These are phyloP conservation scores for Pocillopora meandrina DNA, from an alignment of 92 coral and sea anemone species.

Conservation along the genomic window DNA sequence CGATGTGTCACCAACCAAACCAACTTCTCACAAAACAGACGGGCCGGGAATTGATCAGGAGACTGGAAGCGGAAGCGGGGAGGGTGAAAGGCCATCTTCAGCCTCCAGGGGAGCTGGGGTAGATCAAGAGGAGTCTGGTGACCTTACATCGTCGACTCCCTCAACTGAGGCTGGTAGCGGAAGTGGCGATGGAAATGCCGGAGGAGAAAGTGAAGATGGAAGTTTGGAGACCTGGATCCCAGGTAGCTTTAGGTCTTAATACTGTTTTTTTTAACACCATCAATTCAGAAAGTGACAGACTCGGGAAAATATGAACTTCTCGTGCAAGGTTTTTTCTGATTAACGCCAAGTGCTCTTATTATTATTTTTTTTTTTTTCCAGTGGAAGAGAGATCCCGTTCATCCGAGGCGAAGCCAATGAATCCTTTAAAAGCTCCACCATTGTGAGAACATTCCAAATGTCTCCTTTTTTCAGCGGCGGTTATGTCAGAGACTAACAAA, in stretches of 20 bases:
- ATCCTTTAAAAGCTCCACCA: slow-evolving; percentile 34
- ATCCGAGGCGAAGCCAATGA: neutral
- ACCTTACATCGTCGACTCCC: slow-evolving; percentile 2
- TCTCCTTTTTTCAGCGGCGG: too few relatives aligned
- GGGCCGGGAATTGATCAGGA: slow-evolving; percentile 46
- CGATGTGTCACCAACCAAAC: neutral
- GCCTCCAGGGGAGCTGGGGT: slow-evolving; percentile 27
- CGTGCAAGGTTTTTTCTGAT: too few relatives aligned
- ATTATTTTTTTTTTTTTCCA: neutral
- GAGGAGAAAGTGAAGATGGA: slow-evolving; percentile 45
- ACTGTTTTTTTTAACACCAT: neutral
- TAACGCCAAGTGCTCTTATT: neutral
- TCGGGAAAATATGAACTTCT: too few relatives aligned
- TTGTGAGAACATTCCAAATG: neutral
- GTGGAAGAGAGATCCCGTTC: neutral
- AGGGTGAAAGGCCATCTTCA: neutral
- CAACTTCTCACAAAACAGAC: neutral
- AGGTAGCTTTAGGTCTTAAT: slow-evolving; percentile 15
- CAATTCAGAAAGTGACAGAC: too few relatives aligned
- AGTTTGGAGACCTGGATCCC: slow-evolving; percentile 22
- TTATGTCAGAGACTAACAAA: too few relatives aligned
- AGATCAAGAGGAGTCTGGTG: slow-evolving; percentile 48
- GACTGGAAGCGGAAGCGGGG: slow-evolving; percentile 46
- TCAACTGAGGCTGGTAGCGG: slow-evolving; percentile 8
- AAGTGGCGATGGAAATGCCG: slow-evolving; percentile 12